Conservation (phyloP, 2,888 invertebrate genomes). For the Archips crataeganus region DNA sequence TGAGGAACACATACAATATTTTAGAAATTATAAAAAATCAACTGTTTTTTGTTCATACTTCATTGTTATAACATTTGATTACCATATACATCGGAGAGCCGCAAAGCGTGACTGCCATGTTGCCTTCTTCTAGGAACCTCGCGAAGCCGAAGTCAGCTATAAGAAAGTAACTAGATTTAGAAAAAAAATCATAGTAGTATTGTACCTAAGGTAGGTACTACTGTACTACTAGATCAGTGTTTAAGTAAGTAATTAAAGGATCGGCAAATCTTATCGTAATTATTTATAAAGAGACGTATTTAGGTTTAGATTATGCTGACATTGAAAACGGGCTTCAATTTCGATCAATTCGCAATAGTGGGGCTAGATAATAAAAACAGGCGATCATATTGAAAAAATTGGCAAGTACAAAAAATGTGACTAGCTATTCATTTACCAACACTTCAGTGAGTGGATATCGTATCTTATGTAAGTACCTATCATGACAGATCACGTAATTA, state of each 20-base stretch:
- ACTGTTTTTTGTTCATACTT: neutral
- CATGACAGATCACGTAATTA: conserved; percentile 29
- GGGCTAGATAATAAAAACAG: neutral
- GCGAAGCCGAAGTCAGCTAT: conserved; percentile 99
- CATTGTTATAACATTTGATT: conserved; percentile 54
- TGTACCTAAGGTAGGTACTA: too few species aligned
- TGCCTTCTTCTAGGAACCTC: conserved; percentile 98
- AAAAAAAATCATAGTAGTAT: neutral
- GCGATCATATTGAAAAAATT: neutral
- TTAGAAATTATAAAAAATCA: neutral
- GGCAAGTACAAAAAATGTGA: conserved; percentile 28
- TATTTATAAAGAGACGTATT: neutral
- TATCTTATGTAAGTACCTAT: conserved; percentile 22
- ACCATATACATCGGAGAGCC: conserved; percentile 99
- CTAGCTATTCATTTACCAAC: conserved; percentile 10
- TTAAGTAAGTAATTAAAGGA: neutral
- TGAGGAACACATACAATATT: conserved; percentile 59
- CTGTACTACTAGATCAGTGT: neutral
- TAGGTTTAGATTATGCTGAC: conserved; percentile 4
- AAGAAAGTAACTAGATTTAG: conserved; percentile 54
- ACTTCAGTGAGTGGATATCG: conserved; percentile 18
- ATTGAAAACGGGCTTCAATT: neutral
- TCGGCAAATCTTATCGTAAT: neutral
- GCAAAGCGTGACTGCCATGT: conserved; percentile 99
- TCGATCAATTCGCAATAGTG: neutral